phyloP scores from a whole-genome alignment of 1,140 invertebrate species.

The Drosophila repleta region DNA sequence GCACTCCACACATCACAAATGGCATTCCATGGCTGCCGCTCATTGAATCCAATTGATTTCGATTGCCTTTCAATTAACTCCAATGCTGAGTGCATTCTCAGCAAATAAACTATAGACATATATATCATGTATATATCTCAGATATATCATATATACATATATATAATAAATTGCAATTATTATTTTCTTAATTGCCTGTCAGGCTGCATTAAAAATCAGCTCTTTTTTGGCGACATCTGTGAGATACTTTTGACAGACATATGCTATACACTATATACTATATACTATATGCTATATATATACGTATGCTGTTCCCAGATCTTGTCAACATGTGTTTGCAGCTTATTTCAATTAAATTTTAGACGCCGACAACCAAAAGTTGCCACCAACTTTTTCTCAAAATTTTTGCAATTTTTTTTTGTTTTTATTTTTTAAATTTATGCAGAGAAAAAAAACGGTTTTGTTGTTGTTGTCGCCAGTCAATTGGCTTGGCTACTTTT shows the following conservation, averaged over 20 bases:
- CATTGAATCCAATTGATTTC: slow-evolving; percentile 70
- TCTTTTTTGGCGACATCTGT: slow-evolving; percentile 27
- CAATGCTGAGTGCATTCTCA: slow-evolving; percentile 62
- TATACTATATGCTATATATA: no score
- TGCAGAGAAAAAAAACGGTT: slow-evolving; percentile 44
- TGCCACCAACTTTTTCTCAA: slow-evolving; percentile 1
- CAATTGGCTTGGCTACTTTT: slow-evolving; percentile 66
- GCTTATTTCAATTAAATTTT: slow-evolving; percentile 38
- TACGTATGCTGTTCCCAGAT: slow-evolving; percentile 40
- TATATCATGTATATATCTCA: slow-evolving; percentile 17
- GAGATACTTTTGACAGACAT: slow-evolving; percentile 48
- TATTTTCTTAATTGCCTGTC: slow-evolving; percentile 63
- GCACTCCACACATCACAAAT: not conserved
- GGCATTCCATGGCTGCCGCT: slow-evolving; percentile 32
- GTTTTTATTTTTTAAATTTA: slow-evolving; percentile 46
- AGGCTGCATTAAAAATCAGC: slow-evolving; percentile 19
- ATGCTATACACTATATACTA: not conserved
- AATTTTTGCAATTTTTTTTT: slow-evolving; percentile 22
- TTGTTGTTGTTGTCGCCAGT: slow-evolving; percentile 53
- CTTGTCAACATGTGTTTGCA: slow-evolving; percentile 70
- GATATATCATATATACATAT: slow-evolving; percentile 3
- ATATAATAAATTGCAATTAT: slow-evolving; percentile 40
- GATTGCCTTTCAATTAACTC: slow-evolving; percentile 75
- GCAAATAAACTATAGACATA: slow-evolving; percentile 27
- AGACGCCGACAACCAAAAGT: slow-evolving; percentile 23